Conservation (phyloP, 1,140 invertebrate genomes). For the Notospermus geniculatus region DNA sequence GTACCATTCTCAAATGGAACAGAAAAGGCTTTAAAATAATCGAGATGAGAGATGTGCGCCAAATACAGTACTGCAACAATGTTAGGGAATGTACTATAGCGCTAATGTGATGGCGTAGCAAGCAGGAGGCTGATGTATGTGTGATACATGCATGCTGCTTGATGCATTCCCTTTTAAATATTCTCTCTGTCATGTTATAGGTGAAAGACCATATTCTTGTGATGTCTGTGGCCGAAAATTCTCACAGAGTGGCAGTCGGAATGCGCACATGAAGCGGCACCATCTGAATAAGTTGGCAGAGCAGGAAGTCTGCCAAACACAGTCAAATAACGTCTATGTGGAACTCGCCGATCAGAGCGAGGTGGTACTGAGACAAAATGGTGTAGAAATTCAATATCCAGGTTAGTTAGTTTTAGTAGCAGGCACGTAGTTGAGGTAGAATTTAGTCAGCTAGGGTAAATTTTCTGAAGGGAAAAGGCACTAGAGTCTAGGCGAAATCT, state of each 20-base stretch:
- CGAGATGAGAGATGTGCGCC: too few species aligned
- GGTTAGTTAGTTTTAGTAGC: neutral
- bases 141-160: neutral
- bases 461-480: too few species aligned
- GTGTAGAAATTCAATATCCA: neutral
- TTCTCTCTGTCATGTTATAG: slow-evolving; percentile 20
- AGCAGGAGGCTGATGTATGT: too few species aligned
- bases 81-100: too few species aligned
- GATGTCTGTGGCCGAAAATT: slow-evolving; percentile 39
- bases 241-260: slow-evolving; percentile 43
- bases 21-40: too few species aligned
- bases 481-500: too few species aligned
- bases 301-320: slow-evolving; percentile 11
- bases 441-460: too few species aligned
- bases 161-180: neutral
- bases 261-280: slow-evolving; percentile 36
- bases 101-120: too few species aligned
- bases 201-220: slow-evolving; percentile 57
- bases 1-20: too few species aligned
- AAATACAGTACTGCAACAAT: too few species aligned
- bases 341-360: neutral
- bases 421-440: neutral
- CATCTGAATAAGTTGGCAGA: slow-evolving; percentile 17
- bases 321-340: neutral
- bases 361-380: slow-evolving; percentile 8